Evolutionary conservation across 2,113 vertebrate species (phyloP).

Genomic region (Greenwoodochromis staneri): DNA sequence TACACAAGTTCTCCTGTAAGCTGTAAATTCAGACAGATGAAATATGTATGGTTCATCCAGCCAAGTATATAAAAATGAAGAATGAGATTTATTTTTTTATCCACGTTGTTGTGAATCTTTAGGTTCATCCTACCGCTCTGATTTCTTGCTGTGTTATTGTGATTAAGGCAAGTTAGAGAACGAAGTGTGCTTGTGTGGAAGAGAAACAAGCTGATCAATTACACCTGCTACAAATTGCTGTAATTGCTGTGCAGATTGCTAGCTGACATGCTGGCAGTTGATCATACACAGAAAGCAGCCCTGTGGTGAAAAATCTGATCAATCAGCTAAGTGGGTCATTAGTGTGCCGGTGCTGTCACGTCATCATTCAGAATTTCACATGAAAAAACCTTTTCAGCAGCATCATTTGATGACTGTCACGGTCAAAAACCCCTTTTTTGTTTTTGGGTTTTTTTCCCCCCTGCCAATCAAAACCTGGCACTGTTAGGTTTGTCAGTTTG

Average conservation of each 20-base stretch:
- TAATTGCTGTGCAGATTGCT: not conserved
- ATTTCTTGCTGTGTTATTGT: not conserved
- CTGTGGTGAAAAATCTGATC: not conserved
- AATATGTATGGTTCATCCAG: not conserved
- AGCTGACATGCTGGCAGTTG: not conserved
- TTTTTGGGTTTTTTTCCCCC: accelerated
- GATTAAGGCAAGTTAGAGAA: not conserved
- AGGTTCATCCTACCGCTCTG: not conserved
- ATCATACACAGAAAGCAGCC: not conserved
- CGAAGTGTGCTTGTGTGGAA: not conserved
- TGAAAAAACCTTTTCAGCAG: not conserved
- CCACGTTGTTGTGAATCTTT: not conserved
- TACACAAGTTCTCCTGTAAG: not conserved
- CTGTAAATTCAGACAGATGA: not conserved
- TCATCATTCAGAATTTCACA: not conserved
- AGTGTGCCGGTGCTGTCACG: not conserved
- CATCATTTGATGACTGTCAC: not conserved
- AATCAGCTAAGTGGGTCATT: not conserved
- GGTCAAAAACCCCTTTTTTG: accelerated
- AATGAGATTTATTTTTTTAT: not conserved
- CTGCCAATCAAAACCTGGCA: not conserved
- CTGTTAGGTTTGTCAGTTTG: not conserved
- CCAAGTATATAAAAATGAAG: not conserved
- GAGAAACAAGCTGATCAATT: not conserved
- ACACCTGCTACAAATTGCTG: not conserved